Conservation (phyloP, 2,113 vertebrate species). For the Nothoprocta perdicaria region DNA sequence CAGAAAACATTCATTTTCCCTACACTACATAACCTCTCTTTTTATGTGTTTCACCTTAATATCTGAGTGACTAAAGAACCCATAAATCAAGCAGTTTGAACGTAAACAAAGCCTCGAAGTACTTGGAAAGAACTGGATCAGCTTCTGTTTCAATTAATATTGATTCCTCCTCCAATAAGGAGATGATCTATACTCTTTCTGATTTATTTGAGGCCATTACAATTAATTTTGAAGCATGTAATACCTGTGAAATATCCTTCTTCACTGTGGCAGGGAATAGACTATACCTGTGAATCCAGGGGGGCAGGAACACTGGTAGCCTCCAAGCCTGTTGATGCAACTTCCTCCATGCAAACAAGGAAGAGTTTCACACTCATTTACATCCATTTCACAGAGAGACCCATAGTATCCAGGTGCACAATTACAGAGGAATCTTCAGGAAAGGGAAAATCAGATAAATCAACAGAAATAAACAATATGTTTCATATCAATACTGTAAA, state of each 20-base stretch:
- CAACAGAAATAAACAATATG: neutral
- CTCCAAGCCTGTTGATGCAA: constrained; percentile 81
- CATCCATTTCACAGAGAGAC: constrained; percentile 81
- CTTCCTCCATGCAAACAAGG: constrained; percentile 83
- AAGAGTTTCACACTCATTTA: constrained; percentile 84
- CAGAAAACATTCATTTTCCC: neutral
- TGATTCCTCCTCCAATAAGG: neutral
- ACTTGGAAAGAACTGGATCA: constrained; percentile 17
- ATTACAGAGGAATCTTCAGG: constrained; percentile 79
- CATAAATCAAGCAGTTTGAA: constrained; percentile 23
- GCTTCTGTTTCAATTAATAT: neutral
- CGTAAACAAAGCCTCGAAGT: neutral
- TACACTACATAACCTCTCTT: neutral
- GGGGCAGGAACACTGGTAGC: constrained; percentile 80
- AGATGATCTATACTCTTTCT: neutral
- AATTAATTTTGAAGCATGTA: neutral
- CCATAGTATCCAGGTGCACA: constrained; percentile 82
- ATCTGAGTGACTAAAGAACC: neutral
- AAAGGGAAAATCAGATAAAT: neutral
- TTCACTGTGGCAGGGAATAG: neutral
- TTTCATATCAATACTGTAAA: neutral
- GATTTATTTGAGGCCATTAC: neutral
- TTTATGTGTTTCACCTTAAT: constrained; percentile 9
- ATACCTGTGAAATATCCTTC: neutral
- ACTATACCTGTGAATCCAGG: constrained; percentile 85